These are phyloP conservation scores for Lophotriccus pileatus DNA, from an alignment of 2,797 vertebrate genomes.

Conservation along the genomic window DNA sequence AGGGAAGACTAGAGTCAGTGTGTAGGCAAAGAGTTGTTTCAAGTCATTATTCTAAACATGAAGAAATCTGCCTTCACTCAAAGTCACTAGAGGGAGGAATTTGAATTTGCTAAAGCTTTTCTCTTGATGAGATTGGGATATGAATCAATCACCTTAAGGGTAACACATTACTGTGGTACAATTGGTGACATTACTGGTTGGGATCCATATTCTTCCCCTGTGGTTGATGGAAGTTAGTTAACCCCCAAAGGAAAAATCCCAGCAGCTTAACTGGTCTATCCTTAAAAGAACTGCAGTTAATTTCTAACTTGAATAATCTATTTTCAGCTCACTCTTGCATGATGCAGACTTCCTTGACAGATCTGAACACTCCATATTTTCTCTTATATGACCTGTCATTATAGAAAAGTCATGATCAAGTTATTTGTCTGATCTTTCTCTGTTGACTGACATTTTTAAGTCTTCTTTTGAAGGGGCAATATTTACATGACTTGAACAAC, in stretches of 20 bases:
- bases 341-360: not conserved
- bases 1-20: not conserved
- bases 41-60: not conserved
- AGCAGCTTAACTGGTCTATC: not conserved
- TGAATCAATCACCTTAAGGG: not conserved
- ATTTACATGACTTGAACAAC: not conserved
- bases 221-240: not conserved
- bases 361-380: not conserved
- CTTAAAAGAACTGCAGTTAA: not conserved
- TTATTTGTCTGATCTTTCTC: not conserved
- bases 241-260: not conserved
- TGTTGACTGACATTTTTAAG: not conserved
- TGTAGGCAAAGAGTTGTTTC: not conserved
- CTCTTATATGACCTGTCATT: not conserved
- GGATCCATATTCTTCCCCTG: accelerated
- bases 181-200: not conserved
- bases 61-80: not conserved
- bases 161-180: not conserved
- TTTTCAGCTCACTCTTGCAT: not conserved
- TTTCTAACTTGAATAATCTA: not conserved
- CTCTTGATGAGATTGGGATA: not conserved
- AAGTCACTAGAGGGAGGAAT: not conserved
- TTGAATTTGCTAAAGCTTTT: not conserved
- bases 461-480: not conserved
- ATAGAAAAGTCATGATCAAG: not conserved